Conservation (phyloP, 2,113 vertebrate species). For the Apteryx mantelli region DNA sequence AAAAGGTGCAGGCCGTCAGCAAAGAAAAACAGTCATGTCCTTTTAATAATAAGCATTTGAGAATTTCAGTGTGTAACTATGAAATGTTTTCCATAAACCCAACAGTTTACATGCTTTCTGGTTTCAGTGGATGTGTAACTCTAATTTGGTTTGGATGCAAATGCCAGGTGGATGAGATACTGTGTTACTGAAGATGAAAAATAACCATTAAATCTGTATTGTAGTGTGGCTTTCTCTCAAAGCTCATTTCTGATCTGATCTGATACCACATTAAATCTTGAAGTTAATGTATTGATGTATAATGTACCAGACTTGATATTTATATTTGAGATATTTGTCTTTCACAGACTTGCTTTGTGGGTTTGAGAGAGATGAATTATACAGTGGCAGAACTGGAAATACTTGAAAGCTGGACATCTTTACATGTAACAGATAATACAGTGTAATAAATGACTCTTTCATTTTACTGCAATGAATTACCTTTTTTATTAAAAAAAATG, state of each 20-base stretch:
- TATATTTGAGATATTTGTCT: neutral
- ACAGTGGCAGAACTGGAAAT: neutral
- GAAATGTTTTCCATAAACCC: neutral
- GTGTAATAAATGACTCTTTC: neutral
- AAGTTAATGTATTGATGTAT: neutral
- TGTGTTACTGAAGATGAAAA: neutral
- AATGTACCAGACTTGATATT: neutral
- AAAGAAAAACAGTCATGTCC: neutral
- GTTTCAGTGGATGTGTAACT: neutral
- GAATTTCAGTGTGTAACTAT: neutral
- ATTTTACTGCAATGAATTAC: slow-evolving; percentile 9
- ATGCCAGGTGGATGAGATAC: neutral
- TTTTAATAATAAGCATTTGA: neutral
- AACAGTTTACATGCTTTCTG: neutral
- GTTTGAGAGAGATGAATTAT: neutral
- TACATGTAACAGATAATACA: neutral
- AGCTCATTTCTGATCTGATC: neutral
- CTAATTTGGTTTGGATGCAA: neutral
- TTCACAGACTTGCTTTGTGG: neutral
- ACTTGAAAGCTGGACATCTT: slow-evolving; percentile 13
- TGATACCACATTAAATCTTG: neutral
- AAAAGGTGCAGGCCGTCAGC: neutral
- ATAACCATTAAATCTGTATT: slow-evolving; percentile 1
- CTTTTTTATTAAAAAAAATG: neutral
- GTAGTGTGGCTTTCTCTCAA: neutral